Percentiles rank a stretch among this genome's conserved stretches.
Conservation (phyloP, 2,888 invertebrate species). For the Aphrophora alni region DNA sequence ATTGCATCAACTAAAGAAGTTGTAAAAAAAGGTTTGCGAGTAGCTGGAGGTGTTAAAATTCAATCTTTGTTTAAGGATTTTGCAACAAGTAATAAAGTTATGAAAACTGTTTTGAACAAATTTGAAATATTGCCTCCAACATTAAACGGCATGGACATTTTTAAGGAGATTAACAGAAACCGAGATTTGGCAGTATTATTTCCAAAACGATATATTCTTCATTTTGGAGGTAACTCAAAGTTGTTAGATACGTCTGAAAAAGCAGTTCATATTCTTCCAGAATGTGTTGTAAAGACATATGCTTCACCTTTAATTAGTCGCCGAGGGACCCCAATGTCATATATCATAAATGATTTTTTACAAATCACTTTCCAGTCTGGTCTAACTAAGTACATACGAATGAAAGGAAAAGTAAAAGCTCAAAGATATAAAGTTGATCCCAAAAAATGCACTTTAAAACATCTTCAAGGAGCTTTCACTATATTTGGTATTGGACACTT, state of each 20-base stretch:
- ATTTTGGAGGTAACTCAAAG: background rate
- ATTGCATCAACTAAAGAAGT: conserved; percentile 20
- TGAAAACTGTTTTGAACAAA: background rate
- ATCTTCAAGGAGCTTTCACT: conserved; percentile 25
- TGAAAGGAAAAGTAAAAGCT: background rate
- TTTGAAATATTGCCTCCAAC: conserved; percentile 22
- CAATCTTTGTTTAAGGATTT: background rate
- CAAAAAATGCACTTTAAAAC: conserved; percentile 3
- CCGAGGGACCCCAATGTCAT: background rate
- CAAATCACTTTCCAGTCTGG: conserved; percentile 22
- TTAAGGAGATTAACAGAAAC: background rate
- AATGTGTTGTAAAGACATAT: conserved; percentile 9
- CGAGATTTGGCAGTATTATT: conserved; percentile 19
- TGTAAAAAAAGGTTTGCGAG: conserved; percentile 10
- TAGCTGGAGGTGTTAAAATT: conserved; percentile 23
- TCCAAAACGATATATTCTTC: background rate
- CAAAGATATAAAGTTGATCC: background rate
- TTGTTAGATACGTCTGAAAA: background rate
- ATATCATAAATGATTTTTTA: background rate
- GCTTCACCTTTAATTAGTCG: conserved; percentile 11
- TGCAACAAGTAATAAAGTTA: background rate
- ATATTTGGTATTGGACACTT: background rate
- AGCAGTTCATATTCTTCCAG: background rate
- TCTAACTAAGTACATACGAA: background rate
- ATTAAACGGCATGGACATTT: background rate